phyloP scores from a whole-genome alignment of 2,113 vertebrate genomes.

The Megaceryle maxima region DNA sequence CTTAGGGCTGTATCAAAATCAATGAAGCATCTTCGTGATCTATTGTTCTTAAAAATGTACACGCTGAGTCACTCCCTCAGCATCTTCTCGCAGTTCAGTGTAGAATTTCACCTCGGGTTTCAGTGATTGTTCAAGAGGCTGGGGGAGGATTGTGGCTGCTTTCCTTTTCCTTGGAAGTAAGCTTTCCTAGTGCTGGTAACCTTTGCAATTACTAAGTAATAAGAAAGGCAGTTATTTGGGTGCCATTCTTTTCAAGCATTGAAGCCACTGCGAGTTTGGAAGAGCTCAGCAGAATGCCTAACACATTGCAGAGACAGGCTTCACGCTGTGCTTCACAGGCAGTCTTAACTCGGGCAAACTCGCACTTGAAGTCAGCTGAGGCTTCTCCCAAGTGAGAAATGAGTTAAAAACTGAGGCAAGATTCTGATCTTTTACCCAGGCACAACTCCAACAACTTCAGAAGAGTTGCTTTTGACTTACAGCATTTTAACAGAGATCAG shows the following conservation, averaged over 20 bases:
- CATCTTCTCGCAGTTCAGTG: not conserved
- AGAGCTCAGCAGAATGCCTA: not conserved
- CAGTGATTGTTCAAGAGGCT: not conserved
- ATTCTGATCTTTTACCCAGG: constrained; percentile 57
- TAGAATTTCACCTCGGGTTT: constrained; percentile 25
- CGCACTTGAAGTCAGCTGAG: not conserved
- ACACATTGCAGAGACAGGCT: not conserved
- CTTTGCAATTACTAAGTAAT: not conserved
- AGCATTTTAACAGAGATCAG: constrained; percentile 27
- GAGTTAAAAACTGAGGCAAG: constrained; percentile 51
- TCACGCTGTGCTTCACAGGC: not conserved
- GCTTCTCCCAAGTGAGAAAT: constrained; percentile 8
- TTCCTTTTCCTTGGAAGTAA: not conserved
- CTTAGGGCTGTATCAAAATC: constrained; percentile 33
- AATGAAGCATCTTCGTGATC: constrained; percentile 20
- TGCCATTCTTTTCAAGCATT: not conserved
- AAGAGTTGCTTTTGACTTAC: constrained; percentile 49
- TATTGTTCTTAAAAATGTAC: constrained; percentile 47
- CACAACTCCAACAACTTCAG: constrained; percentile 42
- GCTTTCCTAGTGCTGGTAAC: not conserved
- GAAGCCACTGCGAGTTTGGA: not conserved
- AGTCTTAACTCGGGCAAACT: not conserved
- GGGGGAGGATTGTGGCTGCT: not conserved
- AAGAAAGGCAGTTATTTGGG: not conserved
- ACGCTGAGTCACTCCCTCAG: constrained; percentile 36